Conservation (phyloP, 2,888 invertebrate genomes). For the Cephus pulcher region DNA sequence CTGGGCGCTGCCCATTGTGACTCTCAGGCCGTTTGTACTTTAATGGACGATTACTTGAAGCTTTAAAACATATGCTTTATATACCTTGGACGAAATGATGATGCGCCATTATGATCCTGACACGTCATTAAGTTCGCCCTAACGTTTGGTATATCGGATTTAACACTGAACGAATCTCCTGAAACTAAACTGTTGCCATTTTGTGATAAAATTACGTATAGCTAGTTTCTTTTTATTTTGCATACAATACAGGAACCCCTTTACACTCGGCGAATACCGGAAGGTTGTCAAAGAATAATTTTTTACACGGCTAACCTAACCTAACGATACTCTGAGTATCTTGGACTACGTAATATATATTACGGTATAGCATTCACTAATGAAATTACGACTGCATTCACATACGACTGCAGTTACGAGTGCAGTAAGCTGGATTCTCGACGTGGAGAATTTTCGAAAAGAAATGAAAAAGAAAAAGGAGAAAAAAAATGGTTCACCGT, state of each 20-base stretch:
- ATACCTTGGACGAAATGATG: conserved; percentile 49
- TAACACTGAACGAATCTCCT: conserved; percentile 44
- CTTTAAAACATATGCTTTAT: conserved; percentile 60
- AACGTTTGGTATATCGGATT: conserved; percentile 23
- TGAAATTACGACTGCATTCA: not conserved
- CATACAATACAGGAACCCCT: not conserved
- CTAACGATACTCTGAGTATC: not conserved
- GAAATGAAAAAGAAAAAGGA: not conserved
- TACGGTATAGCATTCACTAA: not conserved
- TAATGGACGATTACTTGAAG: conserved; percentile 61
- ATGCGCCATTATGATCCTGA: conserved; percentile 60
- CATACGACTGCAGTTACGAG: not conserved
- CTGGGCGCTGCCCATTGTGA: conserved; percentile 48
- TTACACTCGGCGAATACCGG: not conserved
- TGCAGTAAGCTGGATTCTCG: not conserved
- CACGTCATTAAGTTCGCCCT: conserved; percentile 61
- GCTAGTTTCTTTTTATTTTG: conserved; percentile 22
- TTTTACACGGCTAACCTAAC: not conserved
- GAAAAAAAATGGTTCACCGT: conserved; percentile 19
- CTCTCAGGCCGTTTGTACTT: conserved; percentile 45
- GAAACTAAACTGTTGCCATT: conserved; percentile 40
- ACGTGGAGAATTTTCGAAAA: conserved; percentile 8
- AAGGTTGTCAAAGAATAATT: not conserved
- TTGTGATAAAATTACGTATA: conserved; percentile 36
- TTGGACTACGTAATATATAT: too few species aligned